phyloP scores from a whole-genome alignment of 53 echinoderm and acorn worm species.

The Apostichopus leukothele region DNA sequence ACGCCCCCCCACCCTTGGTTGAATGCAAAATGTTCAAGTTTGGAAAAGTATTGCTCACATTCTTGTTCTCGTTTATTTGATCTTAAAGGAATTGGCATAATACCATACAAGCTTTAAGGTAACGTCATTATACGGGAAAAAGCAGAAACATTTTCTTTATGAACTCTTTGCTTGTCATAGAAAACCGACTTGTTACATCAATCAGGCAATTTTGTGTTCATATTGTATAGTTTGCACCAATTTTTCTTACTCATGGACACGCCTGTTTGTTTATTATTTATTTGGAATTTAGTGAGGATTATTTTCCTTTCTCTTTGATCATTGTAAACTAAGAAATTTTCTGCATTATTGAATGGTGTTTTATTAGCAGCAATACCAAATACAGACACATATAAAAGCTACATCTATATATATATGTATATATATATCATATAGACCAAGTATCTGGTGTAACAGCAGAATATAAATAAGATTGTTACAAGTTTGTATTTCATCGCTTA shows the following conservation, averaged over 20 bases:
- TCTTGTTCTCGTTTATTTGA: neutral
- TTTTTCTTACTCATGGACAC: neutral
- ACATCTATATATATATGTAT: no score
- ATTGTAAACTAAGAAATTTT: no score
- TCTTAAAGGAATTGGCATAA: slow-evolving; percentile 40
- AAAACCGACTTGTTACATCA: neutral
- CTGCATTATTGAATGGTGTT: no score
- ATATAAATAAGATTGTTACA: no score
- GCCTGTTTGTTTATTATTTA: neutral
- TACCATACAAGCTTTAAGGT: slow-evolving; percentile 20
- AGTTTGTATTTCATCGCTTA: no score
- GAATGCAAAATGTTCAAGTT: neutral
- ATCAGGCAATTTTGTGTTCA: neutral
- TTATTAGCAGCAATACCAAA: no score
- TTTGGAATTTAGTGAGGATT: no score
- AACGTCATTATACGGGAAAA: neutral
- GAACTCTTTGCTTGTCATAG: slow-evolving; percentile 9
- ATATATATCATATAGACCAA: no score
- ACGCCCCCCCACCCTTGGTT: neutral
- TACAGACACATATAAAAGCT: no score
- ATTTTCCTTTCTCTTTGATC: no score
- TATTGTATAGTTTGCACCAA: neutral
- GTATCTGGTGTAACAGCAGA: no score
- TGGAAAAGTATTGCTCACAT: neutral
- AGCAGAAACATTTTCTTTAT: neutral